Conservation (phyloP, 2,888 invertebrate species). For the Tetropium fuscum region DNA sequence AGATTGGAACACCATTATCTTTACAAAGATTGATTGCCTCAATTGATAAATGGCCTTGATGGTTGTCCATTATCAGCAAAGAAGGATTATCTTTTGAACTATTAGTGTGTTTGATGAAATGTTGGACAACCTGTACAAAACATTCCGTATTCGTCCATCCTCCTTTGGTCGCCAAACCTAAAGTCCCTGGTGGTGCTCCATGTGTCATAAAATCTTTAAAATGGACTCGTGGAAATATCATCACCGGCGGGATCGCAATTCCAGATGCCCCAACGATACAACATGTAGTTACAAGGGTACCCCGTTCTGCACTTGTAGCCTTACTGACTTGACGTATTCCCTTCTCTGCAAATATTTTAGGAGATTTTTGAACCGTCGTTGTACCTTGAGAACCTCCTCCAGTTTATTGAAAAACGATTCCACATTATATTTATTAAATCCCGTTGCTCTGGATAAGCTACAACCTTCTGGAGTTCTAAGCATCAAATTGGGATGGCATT, state of each 20-base stretch:
- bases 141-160: slow-evolving; percentile 11
- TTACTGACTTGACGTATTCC: background rate
- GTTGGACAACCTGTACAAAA: background rate
- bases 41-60: too few relatives aligned
- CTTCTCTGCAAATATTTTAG: background rate
- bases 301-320: background rate
- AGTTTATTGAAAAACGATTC: background rate
- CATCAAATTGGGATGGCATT: too few relatives aligned
- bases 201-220: background rate
- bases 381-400: background rate
- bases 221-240: background rate
- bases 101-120: slow-evolving; percentile 1
- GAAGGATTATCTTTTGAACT: background rate
- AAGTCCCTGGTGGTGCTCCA: background rate
- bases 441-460: too few relatives aligned
- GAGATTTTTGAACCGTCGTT: background rate
- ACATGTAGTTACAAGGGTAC: background rate
- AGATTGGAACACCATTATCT: too few relatives aligned
- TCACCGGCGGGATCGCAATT: background rate
- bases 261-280: background rate
- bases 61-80: background rate
- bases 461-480: too few relatives aligned
- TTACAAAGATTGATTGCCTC: too few relatives aligned
- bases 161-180: slow-evolving; percentile 6
- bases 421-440: too few relatives aligned